Conservation (phyloP, 2,888 invertebrate species). For the Patella caerulea region DNA sequence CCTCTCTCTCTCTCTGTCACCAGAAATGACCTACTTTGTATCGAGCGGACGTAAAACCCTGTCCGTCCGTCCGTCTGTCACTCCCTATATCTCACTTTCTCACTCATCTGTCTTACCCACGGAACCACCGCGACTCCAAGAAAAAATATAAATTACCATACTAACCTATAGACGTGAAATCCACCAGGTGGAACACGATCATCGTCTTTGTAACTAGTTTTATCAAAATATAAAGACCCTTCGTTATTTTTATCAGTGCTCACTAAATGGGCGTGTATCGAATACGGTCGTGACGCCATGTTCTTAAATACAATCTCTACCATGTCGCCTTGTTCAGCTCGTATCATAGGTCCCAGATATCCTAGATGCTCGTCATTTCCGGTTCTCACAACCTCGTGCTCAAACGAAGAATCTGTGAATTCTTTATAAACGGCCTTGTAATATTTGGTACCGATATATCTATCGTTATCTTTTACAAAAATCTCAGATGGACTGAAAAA, state of each 20-base stretch:
- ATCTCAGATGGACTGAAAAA: conserved; percentile 22
- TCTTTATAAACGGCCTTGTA: conserved; percentile 31
- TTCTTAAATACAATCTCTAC: conserved; percentile 32
- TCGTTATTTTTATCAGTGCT: conserved; percentile 43
- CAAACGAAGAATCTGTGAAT: conserved; percentile 28
- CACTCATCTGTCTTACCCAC: no score
- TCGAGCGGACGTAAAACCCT: no score
- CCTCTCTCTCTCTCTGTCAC: no score
- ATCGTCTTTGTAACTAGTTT: conserved; percentile 36
- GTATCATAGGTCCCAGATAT: conserved; percentile 31
- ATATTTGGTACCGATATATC: conserved; percentile 29
- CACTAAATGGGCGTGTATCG: conserved; percentile 30
- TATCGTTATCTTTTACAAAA: conserved; percentile 18
- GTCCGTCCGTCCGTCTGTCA: no score
- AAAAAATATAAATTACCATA: not conserved
- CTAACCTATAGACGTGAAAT: conserved; percentile 20
- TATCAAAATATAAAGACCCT: conserved; percentile 34
- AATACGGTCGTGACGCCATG: conserved; percentile 32
- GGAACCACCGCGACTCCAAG: no score
- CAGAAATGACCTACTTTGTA: no score
- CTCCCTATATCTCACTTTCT: no score
- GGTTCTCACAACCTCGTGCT: not conserved
- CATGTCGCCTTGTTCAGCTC: conserved; percentile 32
- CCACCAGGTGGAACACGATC: conserved; percentile 29
- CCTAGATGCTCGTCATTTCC: conserved; percentile 20